A percentile compares a stretch with the other conserved stretches of the same genome.
Conservation (phyloP, 2,888 invertebrate genomes). For the Mythimna lalbum region DNA sequence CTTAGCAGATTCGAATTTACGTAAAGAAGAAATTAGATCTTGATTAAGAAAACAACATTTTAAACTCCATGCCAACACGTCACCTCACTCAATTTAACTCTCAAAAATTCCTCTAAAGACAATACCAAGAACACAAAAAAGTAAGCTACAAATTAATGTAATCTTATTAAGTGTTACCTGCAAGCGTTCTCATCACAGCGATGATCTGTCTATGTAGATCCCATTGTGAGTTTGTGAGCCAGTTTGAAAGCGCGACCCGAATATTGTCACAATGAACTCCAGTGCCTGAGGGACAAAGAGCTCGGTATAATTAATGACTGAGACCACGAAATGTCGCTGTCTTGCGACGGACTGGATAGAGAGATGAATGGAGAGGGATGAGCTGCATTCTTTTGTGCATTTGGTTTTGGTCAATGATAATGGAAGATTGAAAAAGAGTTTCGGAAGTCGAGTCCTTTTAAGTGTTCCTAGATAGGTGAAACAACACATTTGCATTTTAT, state of each 20-base stretch:
- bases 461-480: neutral
- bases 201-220: conserved; percentile 85
- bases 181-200: conserved; percentile 78
- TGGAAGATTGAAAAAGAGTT: neutral
- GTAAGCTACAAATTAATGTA: conserved; percentile 46
- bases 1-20: neutral
- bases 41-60: too few relatives aligned
- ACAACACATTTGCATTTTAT: neutral
- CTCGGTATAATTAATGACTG: conserved; percentile 89
- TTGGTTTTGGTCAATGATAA: neutral
- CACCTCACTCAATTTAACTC: neutral
- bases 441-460: too few relatives aligned
- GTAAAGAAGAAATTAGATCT: neutral
- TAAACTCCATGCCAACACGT: too few relatives aligned
- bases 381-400: conserved; percentile 27
- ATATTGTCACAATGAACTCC: conserved; percentile 89
- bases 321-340: conserved; percentile 87
- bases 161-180: conserved; percentile 77
- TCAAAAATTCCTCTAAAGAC: conserved; percentile 18
- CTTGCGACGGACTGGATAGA: conserved; percentile 74
- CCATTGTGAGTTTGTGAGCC: conserved; percentile 80
- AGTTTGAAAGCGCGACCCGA: conserved; percentile 87
- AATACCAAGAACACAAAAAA: conserved; percentile 33
- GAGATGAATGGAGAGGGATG: conserved; percentile 64
- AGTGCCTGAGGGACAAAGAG: conserved; percentile 86